phyloP scores from a whole-genome alignment of 2,797 vertebrate genomes.

The Leuciscus waleckii region DNA sequence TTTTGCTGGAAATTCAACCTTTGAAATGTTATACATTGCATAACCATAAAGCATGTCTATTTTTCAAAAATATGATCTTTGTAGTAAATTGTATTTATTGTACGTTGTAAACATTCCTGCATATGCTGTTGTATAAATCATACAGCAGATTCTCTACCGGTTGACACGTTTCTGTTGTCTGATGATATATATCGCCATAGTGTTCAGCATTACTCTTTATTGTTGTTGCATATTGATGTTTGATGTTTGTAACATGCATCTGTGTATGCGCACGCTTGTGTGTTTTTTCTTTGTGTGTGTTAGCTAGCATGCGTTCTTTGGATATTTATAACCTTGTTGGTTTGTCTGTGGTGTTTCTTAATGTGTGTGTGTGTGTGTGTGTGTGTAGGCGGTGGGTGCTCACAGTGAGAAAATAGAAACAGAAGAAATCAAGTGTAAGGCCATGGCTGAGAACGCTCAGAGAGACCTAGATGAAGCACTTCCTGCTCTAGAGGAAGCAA shows the following conservation, averaged over 20 bases:
- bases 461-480: constrained; percentile 88
- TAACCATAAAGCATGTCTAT: not conserved
- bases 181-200: not conserved
- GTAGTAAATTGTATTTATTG: not conserved
- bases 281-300: not conserved
- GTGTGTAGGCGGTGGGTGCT: constrained; percentile 81
- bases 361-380: constrained; percentile 7
- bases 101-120: not conserved
- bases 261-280: constrained; percentile 18
- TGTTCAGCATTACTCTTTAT: not conserved
- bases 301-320: not conserved
- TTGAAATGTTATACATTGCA: not conserved
- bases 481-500: constrained; percentile 89
- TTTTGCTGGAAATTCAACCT: not conserved
- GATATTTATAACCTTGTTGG: constrained; percentile 28
- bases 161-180: not conserved
- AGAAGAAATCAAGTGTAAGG: constrained; percentile 88
- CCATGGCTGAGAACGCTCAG: constrained; percentile 88
- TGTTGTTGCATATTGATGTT: constrained; percentile 1
- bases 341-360: constrained; percentile 17
- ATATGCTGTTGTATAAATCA: not conserved
- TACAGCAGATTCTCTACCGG: not conserved
- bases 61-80: not conserved
- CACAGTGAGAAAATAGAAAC: constrained; percentile 86
- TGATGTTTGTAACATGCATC: not conserved